Evolutionary conservation across 2,888 invertebrate species (phyloP).

Genomic region (Agrochola lychnidis): DNA sequence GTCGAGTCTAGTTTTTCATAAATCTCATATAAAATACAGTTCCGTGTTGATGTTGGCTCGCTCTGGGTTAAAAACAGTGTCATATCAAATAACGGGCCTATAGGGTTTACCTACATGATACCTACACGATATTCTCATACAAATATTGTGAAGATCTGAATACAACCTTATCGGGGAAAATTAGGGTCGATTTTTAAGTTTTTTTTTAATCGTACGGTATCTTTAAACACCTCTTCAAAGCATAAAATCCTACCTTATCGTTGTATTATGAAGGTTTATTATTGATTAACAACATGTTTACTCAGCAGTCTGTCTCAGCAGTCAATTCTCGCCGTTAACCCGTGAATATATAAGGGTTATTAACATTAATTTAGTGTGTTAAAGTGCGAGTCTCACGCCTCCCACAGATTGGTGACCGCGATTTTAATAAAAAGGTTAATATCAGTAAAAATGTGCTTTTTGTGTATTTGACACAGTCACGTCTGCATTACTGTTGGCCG

Average conservation of each 20-base stretch:
- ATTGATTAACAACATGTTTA: slow-evolving; percentile 16
- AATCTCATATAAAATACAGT: slow-evolving; percentile 59
- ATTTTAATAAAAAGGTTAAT: slow-evolving; percentile 35
- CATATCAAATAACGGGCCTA: slow-evolving; percentile 50
- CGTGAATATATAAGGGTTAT: slow-evolving; percentile 48
- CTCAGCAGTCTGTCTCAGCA: slow-evolving; percentile 15
- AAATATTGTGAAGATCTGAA: slow-evolving; percentile 1
- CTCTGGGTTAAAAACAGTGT: slow-evolving; percentile 43
- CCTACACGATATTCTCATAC: neutral
- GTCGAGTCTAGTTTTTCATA: slow-evolving; percentile 51
- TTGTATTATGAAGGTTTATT: neutral
- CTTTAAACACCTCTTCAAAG: neutral
- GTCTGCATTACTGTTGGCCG: slow-evolving; percentile 25
- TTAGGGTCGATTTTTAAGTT: slow-evolving; percentile 11
- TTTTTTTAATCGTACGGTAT: neutral
- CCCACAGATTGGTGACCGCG: slow-evolving; percentile 43
- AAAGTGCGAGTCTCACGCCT: slow-evolving; percentile 41
- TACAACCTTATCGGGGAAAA: neutral
- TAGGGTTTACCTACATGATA: slow-evolving; percentile 34
- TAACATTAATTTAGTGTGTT: slow-evolving; percentile 42
- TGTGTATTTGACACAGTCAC: slow-evolving; percentile 33
- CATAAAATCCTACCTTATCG: slow-evolving; percentile 21
- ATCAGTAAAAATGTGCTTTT: slow-evolving; percentile 30
- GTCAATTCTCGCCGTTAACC: slow-evolving; percentile 41
- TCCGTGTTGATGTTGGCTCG: slow-evolving; percentile 34